These are phyloP conservation scores for Yoshiicerus persimilis DNA, from an alignment of 1,140 invertebrate genomes.

Conservation along the genomic window DNA sequence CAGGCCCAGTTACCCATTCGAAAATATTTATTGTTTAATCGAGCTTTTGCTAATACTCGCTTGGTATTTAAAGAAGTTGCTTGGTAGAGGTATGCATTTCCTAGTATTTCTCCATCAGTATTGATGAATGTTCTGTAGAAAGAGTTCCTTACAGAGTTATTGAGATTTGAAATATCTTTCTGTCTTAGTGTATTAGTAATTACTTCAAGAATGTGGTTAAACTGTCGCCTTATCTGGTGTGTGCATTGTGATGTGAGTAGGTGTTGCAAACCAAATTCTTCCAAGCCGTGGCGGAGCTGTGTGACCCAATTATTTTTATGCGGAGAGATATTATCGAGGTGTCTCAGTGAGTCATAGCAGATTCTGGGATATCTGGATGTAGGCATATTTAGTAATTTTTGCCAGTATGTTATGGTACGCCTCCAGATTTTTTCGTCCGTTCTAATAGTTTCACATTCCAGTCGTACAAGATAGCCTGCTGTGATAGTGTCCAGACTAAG, in stretches of 20 bases:
- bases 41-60: background rate
- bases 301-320: background rate
- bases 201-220: background rate
- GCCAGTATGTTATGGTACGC: background rate
- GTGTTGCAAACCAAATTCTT: background rate
- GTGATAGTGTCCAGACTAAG: background rate
- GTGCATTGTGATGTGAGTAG: background rate
- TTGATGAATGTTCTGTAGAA: background rate
- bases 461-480: background rate
- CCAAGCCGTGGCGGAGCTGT: background rate
- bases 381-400: background rate
- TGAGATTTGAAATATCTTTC: background rate
- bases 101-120: background rate
- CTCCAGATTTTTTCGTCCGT: background rate
- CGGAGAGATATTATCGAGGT: background rate
- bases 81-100: background rate
- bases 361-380: background rate
- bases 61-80: background rate
- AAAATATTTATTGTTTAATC: background rate
- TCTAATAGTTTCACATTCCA: background rate
- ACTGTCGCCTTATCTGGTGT: background rate
- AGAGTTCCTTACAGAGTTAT: background rate
- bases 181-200: background rate
- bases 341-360: background rate
- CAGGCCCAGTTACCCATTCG: background rate